phyloP scores from a whole-genome alignment of 2,888 invertebrate species.

The Drosophila niveifrons region DNA sequence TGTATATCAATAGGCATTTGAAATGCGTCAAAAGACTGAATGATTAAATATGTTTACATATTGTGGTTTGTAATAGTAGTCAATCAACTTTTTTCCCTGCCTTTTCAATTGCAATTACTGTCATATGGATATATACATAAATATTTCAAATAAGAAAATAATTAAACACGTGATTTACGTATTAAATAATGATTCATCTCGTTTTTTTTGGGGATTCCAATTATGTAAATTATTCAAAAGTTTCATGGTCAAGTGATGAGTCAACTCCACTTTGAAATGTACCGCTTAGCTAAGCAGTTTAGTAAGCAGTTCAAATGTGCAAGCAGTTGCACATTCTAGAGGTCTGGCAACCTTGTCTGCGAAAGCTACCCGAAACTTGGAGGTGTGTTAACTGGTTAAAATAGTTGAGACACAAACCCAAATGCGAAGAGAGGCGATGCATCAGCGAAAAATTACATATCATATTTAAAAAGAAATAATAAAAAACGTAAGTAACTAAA shows the following conservation, averaged over 20 bases:
- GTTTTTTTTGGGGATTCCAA: background rate
- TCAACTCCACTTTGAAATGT: conserved; percentile 6
- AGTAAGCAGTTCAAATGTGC: conserved; percentile 17
- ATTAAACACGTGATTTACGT: conserved; percentile 1
- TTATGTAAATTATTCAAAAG: background rate
- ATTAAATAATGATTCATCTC: background rate
- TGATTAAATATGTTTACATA: conserved; percentile 40
- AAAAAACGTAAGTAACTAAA: background rate
- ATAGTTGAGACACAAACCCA: conserved; percentile 26
- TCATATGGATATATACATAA: conserved; percentile 16
- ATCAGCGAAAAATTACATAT: background rate
- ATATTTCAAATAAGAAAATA: conserved; percentile 30
- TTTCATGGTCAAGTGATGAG: conserved; percentile 12
- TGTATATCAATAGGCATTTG: conserved; percentile 38
- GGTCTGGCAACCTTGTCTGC: conserved; percentile 8
- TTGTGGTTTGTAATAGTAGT: conserved; percentile 27
- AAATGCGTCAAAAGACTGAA: conserved; percentile 55
- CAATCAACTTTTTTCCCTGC: conserved; percentile 32
- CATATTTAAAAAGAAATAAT: background rate
- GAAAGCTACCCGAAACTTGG: background rate
- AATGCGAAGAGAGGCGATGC: background rate
- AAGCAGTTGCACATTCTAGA: background rate
- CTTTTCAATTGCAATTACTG: conserved; percentile 24
- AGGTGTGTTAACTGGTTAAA: background rate
- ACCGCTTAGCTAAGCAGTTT: background rate